Conservation (phyloP, 2,797 vertebrate species). For the Rhyacichthys aspro region DNA sequence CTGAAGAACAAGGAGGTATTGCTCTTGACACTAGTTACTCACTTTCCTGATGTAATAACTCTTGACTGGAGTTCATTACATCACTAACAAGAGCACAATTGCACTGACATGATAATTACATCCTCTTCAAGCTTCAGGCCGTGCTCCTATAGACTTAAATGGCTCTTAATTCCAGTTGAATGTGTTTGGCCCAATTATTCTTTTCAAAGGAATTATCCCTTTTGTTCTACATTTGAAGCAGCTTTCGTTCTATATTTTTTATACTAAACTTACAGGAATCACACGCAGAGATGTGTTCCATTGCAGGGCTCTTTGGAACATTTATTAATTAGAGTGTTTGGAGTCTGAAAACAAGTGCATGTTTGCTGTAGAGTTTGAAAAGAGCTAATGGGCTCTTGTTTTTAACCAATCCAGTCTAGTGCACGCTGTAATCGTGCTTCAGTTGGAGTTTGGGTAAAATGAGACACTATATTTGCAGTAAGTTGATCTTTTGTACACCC, state of each 20-base stretch:
- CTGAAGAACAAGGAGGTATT: not conserved
- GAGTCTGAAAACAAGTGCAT: not conserved
- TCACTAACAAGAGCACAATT: conserved; percentile 20
- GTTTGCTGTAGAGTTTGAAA: not conserved
- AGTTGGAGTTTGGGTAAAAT: conserved; percentile 3
- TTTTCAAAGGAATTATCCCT: no score
- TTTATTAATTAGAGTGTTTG: conserved; percentile 3
- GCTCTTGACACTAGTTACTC: conserved; percentile 2
- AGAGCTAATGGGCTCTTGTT: conserved; percentile 2
- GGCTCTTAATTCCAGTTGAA: conserved; percentile 20
- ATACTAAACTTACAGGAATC: not conserved
- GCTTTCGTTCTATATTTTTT: not conserved
- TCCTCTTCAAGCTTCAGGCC: conserved; percentile 20
- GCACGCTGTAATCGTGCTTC: not conserved
- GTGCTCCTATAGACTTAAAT: conserved; percentile 24
- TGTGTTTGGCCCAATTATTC: conserved; percentile 5
- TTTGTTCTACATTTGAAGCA: no score
- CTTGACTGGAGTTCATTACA: conserved; percentile 18
- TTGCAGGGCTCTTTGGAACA: not conserved
- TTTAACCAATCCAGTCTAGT: not conserved
- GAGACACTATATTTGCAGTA: not conserved
- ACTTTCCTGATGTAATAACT: conserved; percentile 8
- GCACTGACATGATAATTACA: conserved; percentile 27
- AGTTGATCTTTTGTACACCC: not conserved
- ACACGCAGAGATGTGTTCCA: not conserved